Evolutionary conservation across 2,888 invertebrate genomes (phyloP).

Genomic region (Laothoe populi): DNA sequence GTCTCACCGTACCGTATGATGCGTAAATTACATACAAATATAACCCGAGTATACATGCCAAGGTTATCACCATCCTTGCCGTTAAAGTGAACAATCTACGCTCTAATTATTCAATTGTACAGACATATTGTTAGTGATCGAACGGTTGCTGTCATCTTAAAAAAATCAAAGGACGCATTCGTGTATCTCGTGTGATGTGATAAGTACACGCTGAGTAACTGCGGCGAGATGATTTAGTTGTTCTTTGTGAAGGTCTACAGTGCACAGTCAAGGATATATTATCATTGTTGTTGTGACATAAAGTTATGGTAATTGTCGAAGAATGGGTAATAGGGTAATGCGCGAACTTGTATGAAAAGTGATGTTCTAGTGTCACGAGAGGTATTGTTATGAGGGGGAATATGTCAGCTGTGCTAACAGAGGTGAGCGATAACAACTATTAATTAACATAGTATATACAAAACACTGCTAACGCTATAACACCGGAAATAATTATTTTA

Average conservation of each 20-base stretch:
- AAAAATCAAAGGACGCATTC: conserved; percentile 52
- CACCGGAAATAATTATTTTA: neutral
- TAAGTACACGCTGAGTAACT: conserved; percentile 37
- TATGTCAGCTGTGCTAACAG: conserved; percentile 37
- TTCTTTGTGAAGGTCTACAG: conserved; percentile 29
- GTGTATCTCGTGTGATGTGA: conserved; percentile 58
- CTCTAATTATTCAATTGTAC: conserved; percentile 21
- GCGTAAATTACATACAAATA: conserved; percentile 56
- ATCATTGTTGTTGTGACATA: conserved; percentile 33
- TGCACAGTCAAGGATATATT: conserved; percentile 31
- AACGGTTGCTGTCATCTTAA: conserved; percentile 38
- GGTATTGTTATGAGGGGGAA: conserved; percentile 31
- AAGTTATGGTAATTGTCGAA: conserved; percentile 4
- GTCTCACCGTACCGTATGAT: conserved; percentile 54
- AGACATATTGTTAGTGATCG: conserved; percentile 25
- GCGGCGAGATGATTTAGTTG: conserved; percentile 39
- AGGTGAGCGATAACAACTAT: conserved; percentile 40
- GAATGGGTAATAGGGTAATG: conserved; percentile 16
- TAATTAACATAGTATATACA: conserved; percentile 14
- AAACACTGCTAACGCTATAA: neutral
- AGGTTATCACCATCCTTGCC: conserved; percentile 9
- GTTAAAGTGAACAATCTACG: conserved; percentile 18
- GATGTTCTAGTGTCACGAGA: conserved; percentile 13
- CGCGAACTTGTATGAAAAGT: conserved; percentile 13
- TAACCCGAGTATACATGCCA: conserved; percentile 34